Evolutionary conservation across 2,888 invertebrate genomes (phyloP).

Genomic region (Halictus quadricinctus): DNA sequence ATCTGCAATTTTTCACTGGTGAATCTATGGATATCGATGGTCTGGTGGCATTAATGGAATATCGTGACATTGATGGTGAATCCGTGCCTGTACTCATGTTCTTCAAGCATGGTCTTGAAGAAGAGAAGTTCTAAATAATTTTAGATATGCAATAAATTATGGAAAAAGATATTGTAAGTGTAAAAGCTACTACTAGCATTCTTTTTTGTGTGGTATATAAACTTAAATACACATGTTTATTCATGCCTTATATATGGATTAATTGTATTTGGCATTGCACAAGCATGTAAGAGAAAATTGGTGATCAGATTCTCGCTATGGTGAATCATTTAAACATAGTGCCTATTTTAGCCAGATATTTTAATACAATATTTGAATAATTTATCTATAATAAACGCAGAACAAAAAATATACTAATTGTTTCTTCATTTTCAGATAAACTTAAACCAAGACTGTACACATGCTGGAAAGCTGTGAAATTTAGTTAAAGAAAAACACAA

Average conservation of each 20-base stretch:
- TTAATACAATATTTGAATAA: slow-evolving; percentile 5
- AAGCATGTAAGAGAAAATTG: slow-evolving; percentile 76
- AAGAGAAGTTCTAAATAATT: slow-evolving; percentile 94
- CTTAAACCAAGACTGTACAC: slow-evolving; percentile 78
- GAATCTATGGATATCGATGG: slow-evolving; percentile 97
- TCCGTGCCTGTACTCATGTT: slow-evolving; percentile 96
- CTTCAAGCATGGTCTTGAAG: slow-evolving; percentile 97
- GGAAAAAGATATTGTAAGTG: slow-evolving; percentile 79
- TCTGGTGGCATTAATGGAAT: slow-evolving; percentile 96
- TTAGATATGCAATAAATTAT: slow-evolving; percentile 79
- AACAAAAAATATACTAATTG: slow-evolving; percentile 19
- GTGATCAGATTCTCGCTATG: slow-evolving; percentile 74
- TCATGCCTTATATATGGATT: slow-evolving; percentile 63
- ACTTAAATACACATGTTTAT: slow-evolving; percentile 63
- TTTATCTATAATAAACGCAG: neutral
- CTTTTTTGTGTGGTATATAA: neutral
- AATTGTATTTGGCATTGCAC: slow-evolving; percentile 73
- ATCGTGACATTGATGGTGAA: slow-evolving; percentile 93
- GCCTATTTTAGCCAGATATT: slow-evolving; percentile 73
- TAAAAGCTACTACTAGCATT: slow-evolving; percentile 10
- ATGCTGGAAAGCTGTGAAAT: slow-evolving; percentile 72
- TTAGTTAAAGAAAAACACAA: slow-evolving; percentile 66
- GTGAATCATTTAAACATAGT: slow-evolving; percentile 53
- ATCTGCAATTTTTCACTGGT: slow-evolving; percentile 95
- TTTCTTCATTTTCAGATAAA: slow-evolving; percentile 73